phyloP scores from a whole-genome alignment of 2,888 invertebrate genomes.

The Rotaria sp. region DNA sequence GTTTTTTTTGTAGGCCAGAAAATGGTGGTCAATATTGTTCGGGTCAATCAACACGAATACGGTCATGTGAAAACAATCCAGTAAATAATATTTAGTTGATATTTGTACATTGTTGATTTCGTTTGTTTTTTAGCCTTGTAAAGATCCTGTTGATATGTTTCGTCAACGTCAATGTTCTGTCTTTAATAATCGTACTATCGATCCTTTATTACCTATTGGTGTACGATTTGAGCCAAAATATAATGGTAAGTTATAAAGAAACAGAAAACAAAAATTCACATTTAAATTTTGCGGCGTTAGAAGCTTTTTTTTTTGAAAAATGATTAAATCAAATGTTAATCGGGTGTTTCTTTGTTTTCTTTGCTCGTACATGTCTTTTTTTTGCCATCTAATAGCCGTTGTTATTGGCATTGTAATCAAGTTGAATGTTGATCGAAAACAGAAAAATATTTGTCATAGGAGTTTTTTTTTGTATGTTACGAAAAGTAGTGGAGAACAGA shows the following conservation, averaged over 20 bases:
- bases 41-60: background rate
- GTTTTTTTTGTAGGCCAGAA: background rate
- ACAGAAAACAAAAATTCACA: too few relatives aligned
- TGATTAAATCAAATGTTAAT: too few relatives aligned
- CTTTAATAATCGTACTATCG: background rate
- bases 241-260: background rate
- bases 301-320: too few relatives aligned
- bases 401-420: too few relatives aligned
- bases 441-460: too few relatives aligned
- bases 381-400: too few relatives aligned
- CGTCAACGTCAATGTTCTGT: conserved; percentile 5
- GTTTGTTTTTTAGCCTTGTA: background rate
- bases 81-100: background rate
- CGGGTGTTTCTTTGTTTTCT: too few relatives aligned
- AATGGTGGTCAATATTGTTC: conserved; percentile 29
- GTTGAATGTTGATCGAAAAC: too few relatives aligned
- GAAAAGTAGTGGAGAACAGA: too few relatives aligned
- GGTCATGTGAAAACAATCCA: conserved; percentile 17
- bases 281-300: background rate
- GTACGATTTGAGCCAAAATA: conserved; percentile 27
- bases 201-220: conserved; percentile 8
- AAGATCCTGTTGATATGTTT: conserved; percentile 27
- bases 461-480: too few relatives aligned
- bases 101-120: too few relatives aligned
- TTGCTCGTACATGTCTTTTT: too few relatives aligned